phyloP scores from a whole-genome alignment of 2,113 vertebrate genomes.

The Perca flavescens region DNA sequence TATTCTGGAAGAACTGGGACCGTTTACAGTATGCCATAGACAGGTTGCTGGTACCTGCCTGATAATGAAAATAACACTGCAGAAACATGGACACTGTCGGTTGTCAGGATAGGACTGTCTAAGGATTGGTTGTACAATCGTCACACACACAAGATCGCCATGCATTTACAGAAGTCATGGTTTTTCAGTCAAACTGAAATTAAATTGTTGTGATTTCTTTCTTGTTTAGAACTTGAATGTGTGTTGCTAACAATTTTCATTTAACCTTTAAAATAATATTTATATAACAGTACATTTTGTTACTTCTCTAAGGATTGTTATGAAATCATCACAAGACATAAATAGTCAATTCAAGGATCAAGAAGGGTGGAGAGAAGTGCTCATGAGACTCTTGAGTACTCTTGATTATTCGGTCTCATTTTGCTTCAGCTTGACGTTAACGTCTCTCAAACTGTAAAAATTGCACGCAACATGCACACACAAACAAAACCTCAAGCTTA shows the following conservation, averaged over 20 bases:
- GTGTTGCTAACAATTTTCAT: conserved; percentile 47
- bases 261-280: conserved; percentile 47
- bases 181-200: conserved; percentile 57
- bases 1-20: conserved; percentile 97
- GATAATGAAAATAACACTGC: conserved; percentile 58
- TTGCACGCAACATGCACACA: neutral
- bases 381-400: neutral
- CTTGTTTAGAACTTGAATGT: conserved; percentile 61
- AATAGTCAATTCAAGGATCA: conserved; percentile 5
- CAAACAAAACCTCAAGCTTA: conserved; percentile 22
- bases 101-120: conserved; percentile 48
- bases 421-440: neutral
- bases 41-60: conserved; percentile 87
- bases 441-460: conserved; percentile 18
- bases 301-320: conserved; percentile 7
- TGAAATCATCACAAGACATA: conserved; percentile 22
- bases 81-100: conserved; percentile 28
- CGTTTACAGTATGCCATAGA: conserved; percentile 90
- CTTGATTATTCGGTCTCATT: neutral
- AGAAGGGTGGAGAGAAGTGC: conserved; percentile 28
- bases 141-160: conserved; percentile 43
- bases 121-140: conserved; percentile 79
- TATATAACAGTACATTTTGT: conserved; percentile 35
- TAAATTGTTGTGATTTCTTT: conserved; percentile 29
- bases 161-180: conserved; percentile 25